Conservation (phyloP, 1,140 invertebrate species). For the Drosophila kikkawai region DNA sequence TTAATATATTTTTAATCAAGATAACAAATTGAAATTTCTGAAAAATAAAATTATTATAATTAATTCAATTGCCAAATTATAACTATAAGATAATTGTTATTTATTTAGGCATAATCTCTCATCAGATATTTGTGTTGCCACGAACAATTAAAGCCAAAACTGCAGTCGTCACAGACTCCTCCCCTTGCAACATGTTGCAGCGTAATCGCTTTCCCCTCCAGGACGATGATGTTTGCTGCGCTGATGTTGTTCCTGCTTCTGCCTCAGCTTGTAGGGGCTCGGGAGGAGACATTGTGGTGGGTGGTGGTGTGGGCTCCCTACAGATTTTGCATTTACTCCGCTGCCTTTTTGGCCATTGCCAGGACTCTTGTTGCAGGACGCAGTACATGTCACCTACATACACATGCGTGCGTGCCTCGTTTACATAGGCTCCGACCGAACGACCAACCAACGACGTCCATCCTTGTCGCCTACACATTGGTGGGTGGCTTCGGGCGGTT, state of each 20-base stretch:
- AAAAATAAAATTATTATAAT: neutral
- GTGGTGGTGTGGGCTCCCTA: slow-evolving; percentile 60
- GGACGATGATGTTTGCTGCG: slow-evolving; percentile 21
- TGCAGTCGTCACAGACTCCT: slow-evolving; percentile 52
- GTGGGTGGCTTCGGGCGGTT: slow-evolving; percentile 23
- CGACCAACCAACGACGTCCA: slow-evolving; percentile 74
- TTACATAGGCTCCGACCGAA: slow-evolving; percentile 72
- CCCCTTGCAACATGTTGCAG: slow-evolving; percentile 78
- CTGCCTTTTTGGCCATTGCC: slow-evolving; percentile 63
- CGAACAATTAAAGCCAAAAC: slow-evolving; percentile 6
- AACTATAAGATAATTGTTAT: slow-evolving; percentile 1
- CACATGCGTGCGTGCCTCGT: slow-evolving; percentile 68
- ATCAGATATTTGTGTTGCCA: neutral
- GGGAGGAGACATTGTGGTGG: neutral
- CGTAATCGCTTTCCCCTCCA: slow-evolving; percentile 75
- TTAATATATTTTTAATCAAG: neutral
- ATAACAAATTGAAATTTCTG: neutral
- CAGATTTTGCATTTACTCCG: slow-evolving; percentile 79
- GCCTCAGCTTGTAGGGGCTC: neutral
- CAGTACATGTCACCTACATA: slow-evolving; percentile 81
- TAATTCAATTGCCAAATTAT: neutral
- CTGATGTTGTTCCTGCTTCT: slow-evolving; percentile 12
- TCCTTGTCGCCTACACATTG: slow-evolving; percentile 69
- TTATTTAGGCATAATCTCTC: neutral
- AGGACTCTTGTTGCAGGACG: slow-evolving; percentile 59